Conservation (phyloP, 2,888 invertebrate genomes). For the Lepetodrilus schrolli region DNA sequence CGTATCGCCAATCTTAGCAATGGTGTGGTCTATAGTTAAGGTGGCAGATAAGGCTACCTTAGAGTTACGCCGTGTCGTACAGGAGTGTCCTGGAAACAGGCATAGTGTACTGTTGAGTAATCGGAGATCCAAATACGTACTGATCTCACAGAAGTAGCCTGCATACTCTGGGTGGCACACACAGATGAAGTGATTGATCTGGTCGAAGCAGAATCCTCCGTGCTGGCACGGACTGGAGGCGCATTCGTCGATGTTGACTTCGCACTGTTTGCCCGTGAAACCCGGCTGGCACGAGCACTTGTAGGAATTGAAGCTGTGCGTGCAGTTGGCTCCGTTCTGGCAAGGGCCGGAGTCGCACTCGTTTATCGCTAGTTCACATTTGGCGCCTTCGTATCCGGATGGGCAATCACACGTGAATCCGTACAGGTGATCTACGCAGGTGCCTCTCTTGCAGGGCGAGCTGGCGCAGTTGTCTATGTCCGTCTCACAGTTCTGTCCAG, state of each 20-base stretch:
- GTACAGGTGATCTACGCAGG: neutral
- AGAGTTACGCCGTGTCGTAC: too few relatives aligned
- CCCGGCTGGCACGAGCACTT: neutral
- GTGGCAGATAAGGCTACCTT: too few relatives aligned
- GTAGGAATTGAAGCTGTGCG: neutral
- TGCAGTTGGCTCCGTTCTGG: constrained; percentile 21
- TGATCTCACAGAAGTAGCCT: constrained; percentile 16
- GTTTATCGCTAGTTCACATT: neutral
- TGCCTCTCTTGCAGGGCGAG: constrained; percentile 1
- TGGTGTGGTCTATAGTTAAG: too few relatives aligned
- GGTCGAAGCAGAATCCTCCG: constrained; percentile 1
- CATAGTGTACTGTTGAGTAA: too few relatives aligned
- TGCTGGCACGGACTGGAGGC: constrained; percentile 17
- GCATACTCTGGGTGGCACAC: constrained; percentile 7
- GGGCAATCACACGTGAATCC: neutral
- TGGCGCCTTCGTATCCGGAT: neutral
- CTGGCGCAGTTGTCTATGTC: constrained; percentile 21
- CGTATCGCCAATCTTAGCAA: too few relatives aligned
- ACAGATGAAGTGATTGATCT: constrained; percentile 7
- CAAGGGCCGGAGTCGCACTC: constrained; percentile 23
- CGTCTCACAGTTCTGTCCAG: neutral
- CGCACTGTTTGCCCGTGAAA: constrained; percentile 15
- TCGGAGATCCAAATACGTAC: neutral
- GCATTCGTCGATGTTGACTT: constrained; percentile 26
- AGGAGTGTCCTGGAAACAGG: too few relatives aligned